Base-by-base conservation (phyloP, 2,888 invertebrate species). In the Lamellibrachia satsuma region DNA sequence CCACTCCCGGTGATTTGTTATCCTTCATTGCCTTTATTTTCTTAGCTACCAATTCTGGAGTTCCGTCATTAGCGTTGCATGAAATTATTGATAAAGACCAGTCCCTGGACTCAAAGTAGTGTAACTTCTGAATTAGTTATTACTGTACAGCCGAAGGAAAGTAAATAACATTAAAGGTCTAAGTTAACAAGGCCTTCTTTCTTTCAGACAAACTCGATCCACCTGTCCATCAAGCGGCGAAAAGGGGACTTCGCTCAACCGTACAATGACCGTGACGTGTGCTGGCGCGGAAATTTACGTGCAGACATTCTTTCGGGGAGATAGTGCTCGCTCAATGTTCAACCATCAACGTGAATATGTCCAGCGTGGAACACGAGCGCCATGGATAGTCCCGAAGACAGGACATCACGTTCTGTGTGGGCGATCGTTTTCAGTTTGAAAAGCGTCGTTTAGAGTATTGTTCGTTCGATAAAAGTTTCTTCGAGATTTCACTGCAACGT, bases 151-250 rank as follows among this genome's bases (percentile, higher is more conserved):
- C 39, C 39, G 39, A 39, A 15, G 52, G 27, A 52, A 92, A 52
- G 6, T 75, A 52, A 39, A 52, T 27, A 27, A 27, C 52, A 55
- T 7, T 7, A 90, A 90, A 93, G 52, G 75, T 93, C 52, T 90
- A 93, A 3, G 75, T 75, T 75, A 6, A 22, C 22, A 55, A 55
- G 15, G 75, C 22, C 52, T 95, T 94, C 94, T 94, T 94, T 94
- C 92, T 97, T 97, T 39, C 97, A 98, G 98, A 98, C 97, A 97
- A 98, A 95, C 96, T 98, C 95, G 98, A 98, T 90, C 97, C 97
- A 51, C 97, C 97, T 93, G 97, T 98, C 93, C 98, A 98, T 96
- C 97, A 97, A 95, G 98, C 98, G 15, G 98, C 98, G 2, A 97
- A 97, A 75, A 98, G 98, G 95, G 95, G 96, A 75, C 75, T 75